These are phyloP conservation scores for Selene dorsalis DNA, from an alignment of 2,797 vertebrate species.

Conservation along the genomic window DNA sequence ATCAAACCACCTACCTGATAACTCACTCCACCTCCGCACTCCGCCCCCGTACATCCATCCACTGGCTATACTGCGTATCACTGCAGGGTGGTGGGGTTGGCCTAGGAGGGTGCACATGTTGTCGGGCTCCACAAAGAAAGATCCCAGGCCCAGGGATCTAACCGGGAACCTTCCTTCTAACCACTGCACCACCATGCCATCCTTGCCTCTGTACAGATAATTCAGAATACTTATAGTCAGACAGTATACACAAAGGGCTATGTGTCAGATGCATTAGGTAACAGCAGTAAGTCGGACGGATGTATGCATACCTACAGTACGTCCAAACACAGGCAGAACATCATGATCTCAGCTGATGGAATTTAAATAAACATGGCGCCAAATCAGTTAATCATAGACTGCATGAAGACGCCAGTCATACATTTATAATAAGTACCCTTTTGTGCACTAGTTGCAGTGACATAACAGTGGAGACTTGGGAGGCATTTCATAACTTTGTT, in stretches of 20 bases:
- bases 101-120: too few relatives aligned
- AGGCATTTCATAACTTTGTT: neutral
- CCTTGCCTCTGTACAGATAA: neutral
- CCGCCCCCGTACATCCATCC: too few relatives aligned
- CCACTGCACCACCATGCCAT: too few relatives aligned
- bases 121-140: too few relatives aligned
- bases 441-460: neutral
- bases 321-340: neutral
- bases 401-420: neutral
- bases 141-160: too few relatives aligned
- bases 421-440: neutral
- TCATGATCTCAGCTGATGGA: neutral
- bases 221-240: neutral
- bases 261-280: neutral
- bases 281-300: neutral
- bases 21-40: too few relatives aligned
- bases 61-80: too few relatives aligned
- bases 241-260: neutral
- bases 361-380: neutral
- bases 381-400: neutral
- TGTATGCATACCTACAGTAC: neutral
- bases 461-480: neutral
- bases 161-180: too few relatives aligned
- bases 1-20: too few relatives aligned
- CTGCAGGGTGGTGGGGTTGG: too few relatives aligned